A percentile compares a stretch with the other conserved stretches of the same genome.
These are phyloP conservation scores for Tichodroma muraria DNA, from an alignment of 2,113 vertebrate genomes.

Conservation along the genomic window DNA sequence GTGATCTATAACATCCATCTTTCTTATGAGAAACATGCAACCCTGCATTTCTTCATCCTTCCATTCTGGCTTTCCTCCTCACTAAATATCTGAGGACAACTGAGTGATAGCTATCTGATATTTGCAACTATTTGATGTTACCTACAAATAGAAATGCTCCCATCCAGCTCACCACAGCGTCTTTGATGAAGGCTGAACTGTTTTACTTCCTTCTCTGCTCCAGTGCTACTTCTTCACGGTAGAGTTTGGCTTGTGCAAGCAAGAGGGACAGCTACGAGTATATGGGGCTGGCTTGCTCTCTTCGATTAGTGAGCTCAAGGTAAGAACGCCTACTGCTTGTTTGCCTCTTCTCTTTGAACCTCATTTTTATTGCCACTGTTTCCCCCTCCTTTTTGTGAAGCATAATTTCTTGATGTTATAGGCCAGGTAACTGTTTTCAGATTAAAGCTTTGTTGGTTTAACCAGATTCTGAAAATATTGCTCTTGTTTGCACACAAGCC, in stretches of 20 bases:
- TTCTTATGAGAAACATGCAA: not conserved
- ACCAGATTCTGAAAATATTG: not conserved
- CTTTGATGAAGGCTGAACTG: not conserved
- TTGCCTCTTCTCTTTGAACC: not conserved
- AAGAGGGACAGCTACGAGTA: conserved; percentile 89
- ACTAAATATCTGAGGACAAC: not conserved
- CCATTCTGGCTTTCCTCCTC: not conserved
- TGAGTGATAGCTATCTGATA: not conserved
- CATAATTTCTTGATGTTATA: not conserved
- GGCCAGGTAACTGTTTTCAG: not conserved
- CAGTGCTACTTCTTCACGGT: conserved; percentile 99
- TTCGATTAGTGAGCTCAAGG: conserved; percentile 95
- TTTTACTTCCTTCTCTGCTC: conserved; percentile 12
- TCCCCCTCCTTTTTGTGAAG: not conserved
- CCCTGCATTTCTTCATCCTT: not conserved
- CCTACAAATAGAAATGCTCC: not conserved
- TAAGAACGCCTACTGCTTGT: conserved; percentile 49
- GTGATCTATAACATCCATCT: not conserved
- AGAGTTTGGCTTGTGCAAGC: conserved; percentile 97
- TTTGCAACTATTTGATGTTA: not conserved
- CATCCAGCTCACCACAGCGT: not conserved
- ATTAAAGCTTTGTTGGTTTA: not conserved
- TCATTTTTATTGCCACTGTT: not conserved
- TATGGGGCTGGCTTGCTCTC: conserved; percentile 96
- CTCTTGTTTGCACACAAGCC: not conserved